Base-by-base conservation (phyloP, 30 jellyfish, hydroid and myxozoan species). In the Aurelia sp. region DNA sequence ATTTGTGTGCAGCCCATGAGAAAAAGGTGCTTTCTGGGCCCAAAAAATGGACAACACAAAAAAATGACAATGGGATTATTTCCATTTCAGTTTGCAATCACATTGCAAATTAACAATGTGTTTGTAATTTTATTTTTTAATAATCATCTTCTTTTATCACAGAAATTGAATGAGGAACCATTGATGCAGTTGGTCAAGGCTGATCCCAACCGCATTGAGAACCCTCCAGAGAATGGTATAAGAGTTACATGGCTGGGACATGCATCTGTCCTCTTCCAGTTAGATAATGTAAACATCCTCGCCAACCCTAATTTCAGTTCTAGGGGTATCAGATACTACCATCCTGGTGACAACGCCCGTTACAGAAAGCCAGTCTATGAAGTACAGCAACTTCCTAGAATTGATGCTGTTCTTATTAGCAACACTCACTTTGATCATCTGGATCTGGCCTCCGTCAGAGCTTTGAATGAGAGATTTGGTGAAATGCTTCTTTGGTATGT, bases 141-240 rank as follows among this genome's bases (percentile, higher is more conserved):
- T 1, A 2, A 18, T 77, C 6, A 13, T n/a, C 4, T 33, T 77
- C 16, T 57, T n/a, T 22, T 50, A 50, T 69, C 44, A 10, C 40
- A 94, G 98, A 94, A 94, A 89, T 66, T 94, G 74, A 53, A 94
- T 62, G 98, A 94, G 55, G 98, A 94, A 67, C 98, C 98, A 13
- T 60, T 94, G 88, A 84, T 94, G 97, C 98, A 94, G 63, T 31
- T 88, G 50, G 66, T 84, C 91, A 94, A 81, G 63, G 94, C 98
- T 24, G 98, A 94, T 68, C 96, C 95, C 65, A 85, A 82, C 67
- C 91, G 98, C 71, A 94, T 94, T 78, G 97, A 86, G 84, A 94
- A 94, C 80, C 97, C 98, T 48, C 98, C 98, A 74, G 98, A 94
- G 85, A 94, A 88, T 67, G 98, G 98, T 74, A 89, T 94, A 81